Base-by-base conservation (phyloP, 2,888 invertebrate genomes). In the Actias luna region DNA sequence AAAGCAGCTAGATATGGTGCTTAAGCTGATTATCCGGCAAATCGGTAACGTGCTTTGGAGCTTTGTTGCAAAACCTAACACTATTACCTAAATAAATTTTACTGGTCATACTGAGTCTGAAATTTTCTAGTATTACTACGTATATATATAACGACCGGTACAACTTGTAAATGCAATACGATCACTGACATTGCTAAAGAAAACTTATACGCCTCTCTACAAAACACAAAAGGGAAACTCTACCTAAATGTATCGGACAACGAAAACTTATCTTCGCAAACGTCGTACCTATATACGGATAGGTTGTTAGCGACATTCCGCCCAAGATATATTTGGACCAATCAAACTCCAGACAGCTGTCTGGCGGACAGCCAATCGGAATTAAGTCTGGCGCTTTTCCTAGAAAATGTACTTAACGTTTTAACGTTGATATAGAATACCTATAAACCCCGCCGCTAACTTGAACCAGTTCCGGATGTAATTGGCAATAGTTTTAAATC, bases 281-380 rank as follows among this genome's bases (percentile, higher is more conserved):
- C 8, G 2, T 10, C 39, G n/a, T 14, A 29, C 42, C 39, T 12
- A 29, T 52, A 29, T 27, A 25, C 29, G 8, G 3, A 14, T 52
- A 29, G 16, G 52, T 52, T 25, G 50, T 25, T 29, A 29, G 52
- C 52, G 52, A 52, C 52, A 52, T 52, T 52, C 52, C 52, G 52
- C 52, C 52, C 52, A 52, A 60, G 60, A 58, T 33, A 39, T 46
- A 58, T 58, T 46, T 57, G 62, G 55, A 60, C 72, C 70, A 72
- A 72, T 72, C 70, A 72, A 68, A 65, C 55, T 8, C 50, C 31
- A 59, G 67, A 66, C 68, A 68, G 66, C 65, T 64, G 66, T 63
- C 70, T 70, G 72, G 72, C 70, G 3, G 31, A 3, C 59, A 65
- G 70, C 72, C 70, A 72, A 72, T 72, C 69, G 66, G 52, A 29